Evolutionary conservation across 1,140 invertebrate species (phyloP).

Genomic region (Brachionus calyciflorus): DNA sequence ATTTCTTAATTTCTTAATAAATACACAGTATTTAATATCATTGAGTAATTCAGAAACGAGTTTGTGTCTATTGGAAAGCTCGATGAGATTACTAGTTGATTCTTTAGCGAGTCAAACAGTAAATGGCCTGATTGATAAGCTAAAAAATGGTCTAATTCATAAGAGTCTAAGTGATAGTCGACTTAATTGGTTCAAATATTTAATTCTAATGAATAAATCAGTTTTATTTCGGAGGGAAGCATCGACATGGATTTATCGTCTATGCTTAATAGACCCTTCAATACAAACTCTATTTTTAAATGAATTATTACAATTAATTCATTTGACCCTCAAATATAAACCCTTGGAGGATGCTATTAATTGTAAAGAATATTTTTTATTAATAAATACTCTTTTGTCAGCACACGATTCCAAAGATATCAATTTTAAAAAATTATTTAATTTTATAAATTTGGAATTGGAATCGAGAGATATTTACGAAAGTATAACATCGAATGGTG

Average conservation of each 20-base stretch:
- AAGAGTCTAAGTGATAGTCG: background rate
- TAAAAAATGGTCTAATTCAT: background rate
- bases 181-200: background rate
- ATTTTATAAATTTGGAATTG: background rate
- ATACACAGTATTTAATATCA: background rate
- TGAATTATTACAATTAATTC: background rate
- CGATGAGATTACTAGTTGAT: background rate
- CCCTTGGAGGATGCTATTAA: background rate
- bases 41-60: background rate
- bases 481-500: background rate
- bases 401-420: background rate
- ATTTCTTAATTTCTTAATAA: background rate
- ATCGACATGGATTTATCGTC: background rate
- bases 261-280: background rate
- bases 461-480: background rate
- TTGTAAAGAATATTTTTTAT: conserved; percentile 24
- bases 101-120: background rate
- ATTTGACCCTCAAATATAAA: background rate
- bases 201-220: background rate
- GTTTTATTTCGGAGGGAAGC: background rate
- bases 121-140: background rate
- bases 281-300: background rate
- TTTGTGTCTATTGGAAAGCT: background rate
- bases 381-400: background rate
- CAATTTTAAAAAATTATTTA: background rate